Evolutionary conservation across 2,888 invertebrate genomes (phyloP), one percentile per base, ranked within the genome.

Genomic region (Patella pellucida): DNA sequence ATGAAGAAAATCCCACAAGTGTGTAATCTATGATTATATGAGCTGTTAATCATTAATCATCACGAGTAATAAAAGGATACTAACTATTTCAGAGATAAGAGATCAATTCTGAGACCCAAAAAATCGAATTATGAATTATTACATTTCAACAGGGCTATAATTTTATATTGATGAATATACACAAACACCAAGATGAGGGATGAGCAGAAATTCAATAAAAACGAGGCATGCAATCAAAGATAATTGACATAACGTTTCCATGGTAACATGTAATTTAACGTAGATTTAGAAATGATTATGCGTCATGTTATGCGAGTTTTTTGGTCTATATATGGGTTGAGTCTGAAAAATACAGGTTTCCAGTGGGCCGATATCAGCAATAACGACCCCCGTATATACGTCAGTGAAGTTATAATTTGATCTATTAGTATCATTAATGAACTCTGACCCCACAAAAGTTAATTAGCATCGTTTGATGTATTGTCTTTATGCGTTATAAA

Each of bases 91-190:
- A 41, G 41, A 41, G 41, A 41, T 41, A 41, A 41, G 41, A 41
- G 41, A 41, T 41, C 41, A 41, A 41, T 41, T 41, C 41, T 3
- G 41, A 41, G 9, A 41, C 41, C 41, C 12, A 62, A 62, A 62
- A 62, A 62, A 62, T 62, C 62, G 62, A 62, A 62, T 62, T 62
- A 62, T 23, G 62, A 62, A 62, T 62, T 23, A 62, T 62, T 62
- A 23, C 23, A 23, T 62, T 62, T 62, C 62, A 62, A 62, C 62
- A 62, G 23, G 62, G 62, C 62, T 62, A 62, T 62, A 62, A 62
- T 62, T 62, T 62, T 62, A 62, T 62, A 62, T 62, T 62, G 62
- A 62, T 62, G 23, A 62, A 62, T 14, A 23, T 62, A 41, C 41
- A 19, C 62, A 23, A 62, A 19, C 23, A 62, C 23, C 62, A 23